Base-by-base conservation (phyloP, 2,797 vertebrate species). In the Dicrostonyx torquatus region DNA sequence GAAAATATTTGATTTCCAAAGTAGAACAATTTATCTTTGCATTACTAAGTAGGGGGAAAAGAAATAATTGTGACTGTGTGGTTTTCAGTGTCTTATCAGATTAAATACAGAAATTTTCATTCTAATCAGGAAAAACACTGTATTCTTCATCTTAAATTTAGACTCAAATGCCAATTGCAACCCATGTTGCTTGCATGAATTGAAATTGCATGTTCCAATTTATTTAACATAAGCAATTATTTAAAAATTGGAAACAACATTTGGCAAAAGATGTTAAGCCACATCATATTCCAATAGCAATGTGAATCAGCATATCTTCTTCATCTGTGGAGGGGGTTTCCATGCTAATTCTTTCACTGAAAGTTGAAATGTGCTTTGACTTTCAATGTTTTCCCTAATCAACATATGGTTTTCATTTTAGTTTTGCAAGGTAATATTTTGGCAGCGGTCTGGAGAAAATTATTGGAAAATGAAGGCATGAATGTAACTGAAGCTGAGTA, bases 1-100 rank as follows among this genome's bases (percentile, higher is more conserved):
- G 86, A 97, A 98, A 98, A 97, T 95, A 98, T 97, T 98, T 98
- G 85, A 97, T 98, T 98, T 98, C 95, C n/a, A 34, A 97, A 97
- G 93, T 73, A 97, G 95, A 96, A 96, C 75, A 96, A 77, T 98
- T 85, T 97, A 96, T 97, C 94, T 97, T 98, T 97, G 96, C 94
- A 95, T 97, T 97, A 97, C 62, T 95, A 97, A 96, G 93, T 45
- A 94, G 76, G 50, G 80, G n/a, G 50, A 95, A 96, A 89, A 97
- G 22, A 91, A 96, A 12, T 55, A 98, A 82, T 62, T 92, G 87
- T 96, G 96, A 97, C 87, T 82, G 17, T 96, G 91, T 95, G 87
- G 55, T 91, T 97, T 96, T 91, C 72, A 94, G 94, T 96, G 72
- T 20, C 82, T 20, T 95, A 95, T 95, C 96, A 72, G 43, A 92